phyloP scores from a whole-genome alignment of 1,140 invertebrate genomes.

The Aphis gossypii region DNA sequence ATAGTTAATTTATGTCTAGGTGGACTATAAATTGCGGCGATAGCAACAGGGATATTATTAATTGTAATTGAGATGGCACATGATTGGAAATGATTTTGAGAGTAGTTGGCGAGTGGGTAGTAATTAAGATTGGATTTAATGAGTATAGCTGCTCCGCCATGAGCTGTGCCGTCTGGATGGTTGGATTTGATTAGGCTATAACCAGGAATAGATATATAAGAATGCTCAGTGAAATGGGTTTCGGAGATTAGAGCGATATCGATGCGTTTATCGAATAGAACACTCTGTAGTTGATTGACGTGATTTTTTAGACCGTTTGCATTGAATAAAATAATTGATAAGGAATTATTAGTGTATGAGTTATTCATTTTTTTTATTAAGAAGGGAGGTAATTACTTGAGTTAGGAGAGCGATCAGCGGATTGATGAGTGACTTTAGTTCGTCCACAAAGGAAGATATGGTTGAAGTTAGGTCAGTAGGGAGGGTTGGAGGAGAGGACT shows the following conservation, averaged over 20 bases:
- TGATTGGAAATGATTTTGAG: too few species aligned
- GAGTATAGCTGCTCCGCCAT: conserved; percentile 1
- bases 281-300: neutral
- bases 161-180: neutral
- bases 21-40: conserved; percentile 48
- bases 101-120: neutral
- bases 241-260: neutral
- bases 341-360: neutral
- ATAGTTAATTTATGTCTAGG: conserved; percentile 61
- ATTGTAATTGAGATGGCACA: neutral
- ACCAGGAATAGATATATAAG: neutral
- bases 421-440: neutral
- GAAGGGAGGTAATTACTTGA: neutral
- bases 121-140: neutral
- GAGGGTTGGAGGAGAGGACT: too few species aligned
- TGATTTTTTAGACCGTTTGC: conserved; percentile 7
- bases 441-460: neutral
- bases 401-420: neutral
- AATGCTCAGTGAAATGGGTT: neutral
- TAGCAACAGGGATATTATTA: conserved; percentile 28
- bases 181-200: neutral
- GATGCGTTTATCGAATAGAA: neutral
- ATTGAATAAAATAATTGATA: conserved; percentile 6
- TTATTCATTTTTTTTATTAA: neutral
- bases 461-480: too few species aligned